Base-by-base conservation (phyloP, 2,888 invertebrate genomes). In the Odontocerum albicorne region DNA sequence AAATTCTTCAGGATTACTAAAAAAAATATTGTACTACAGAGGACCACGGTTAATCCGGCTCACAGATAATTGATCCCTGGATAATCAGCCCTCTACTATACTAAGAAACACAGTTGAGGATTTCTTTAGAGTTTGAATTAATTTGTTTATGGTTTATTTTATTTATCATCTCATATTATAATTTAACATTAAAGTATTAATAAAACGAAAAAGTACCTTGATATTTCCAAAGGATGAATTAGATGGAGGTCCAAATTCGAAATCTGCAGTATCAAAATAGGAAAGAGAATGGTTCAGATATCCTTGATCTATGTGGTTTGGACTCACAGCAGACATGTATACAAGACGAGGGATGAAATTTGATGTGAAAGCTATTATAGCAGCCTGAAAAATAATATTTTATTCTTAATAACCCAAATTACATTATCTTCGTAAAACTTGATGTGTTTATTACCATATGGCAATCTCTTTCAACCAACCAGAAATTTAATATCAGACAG, bases 311-410 rank as follows among this genome's bases (percentile, higher is more conserved):
- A 80, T 77, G 7, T 75, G 75, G 67, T 83, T 75, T 16, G 73
- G 64, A 20, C 86, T 84, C 51, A 83, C 79, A 1, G 72, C 67
- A 4, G 79, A 66, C 55, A 79, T 77, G 72, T 95, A 97, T 31
- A 96, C 90, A 55, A 95, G 72, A 10, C 91, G 86, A 3, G 96
- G 96, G 64, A 98, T 93, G 75, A 96, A 93, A 70, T 96, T 93
- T 1, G 96, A 95, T 3, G 97, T 96, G 72, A 98, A 93, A 6
- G 96, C 96, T 69, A 98, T 96, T 65, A 98, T 96, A 68, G 96
- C 90, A 19, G 92, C 96, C 96, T 96, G 71, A 13, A 77, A 75
- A 62, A 17, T 8, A 6, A 35, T n/a, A n/a, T n/a, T n/a, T n/a
- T n/a, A n/a, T n/a, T n/a, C n/a, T n/a, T n/a, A n/a, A n/a, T n/a